Percentiles rank a stretch among this genome's conserved stretches.
Evolutionary conservation across 2,113 vertebrate genomes (phyloP).

Genomic region (Butorides virescens): DNA sequence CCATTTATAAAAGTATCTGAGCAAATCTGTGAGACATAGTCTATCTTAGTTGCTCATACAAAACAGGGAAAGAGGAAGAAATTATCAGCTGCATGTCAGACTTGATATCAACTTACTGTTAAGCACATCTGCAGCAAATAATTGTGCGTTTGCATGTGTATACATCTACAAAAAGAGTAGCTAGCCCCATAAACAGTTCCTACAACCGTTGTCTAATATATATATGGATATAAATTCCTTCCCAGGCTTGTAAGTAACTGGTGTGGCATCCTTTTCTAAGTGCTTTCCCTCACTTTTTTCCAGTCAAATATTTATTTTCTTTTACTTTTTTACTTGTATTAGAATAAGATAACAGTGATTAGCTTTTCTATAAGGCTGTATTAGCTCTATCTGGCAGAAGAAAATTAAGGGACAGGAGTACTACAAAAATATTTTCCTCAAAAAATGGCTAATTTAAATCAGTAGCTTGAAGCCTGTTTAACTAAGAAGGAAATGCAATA

Average conservation of each 20-base stretch:
- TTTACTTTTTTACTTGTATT: neutral
- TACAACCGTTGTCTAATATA: neutral
- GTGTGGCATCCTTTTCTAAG: fast-evolving
- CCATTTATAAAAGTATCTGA: neutral
- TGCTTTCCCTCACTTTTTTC: neutral
- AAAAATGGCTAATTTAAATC: neutral
- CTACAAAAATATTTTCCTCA: neutral
- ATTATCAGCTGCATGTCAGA: neutral
- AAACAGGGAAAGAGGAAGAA: neutral
- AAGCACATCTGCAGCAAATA: neutral
- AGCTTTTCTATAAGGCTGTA: neutral
- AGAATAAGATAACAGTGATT: neutral
- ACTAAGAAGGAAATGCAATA: neutral
- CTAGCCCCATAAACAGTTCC: neutral
- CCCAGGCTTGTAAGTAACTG: neutral
- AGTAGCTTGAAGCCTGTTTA: neutral
- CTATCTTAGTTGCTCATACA: neutral
- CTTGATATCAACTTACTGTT: neutral
- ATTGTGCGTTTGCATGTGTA: neutral
- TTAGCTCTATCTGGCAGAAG: neutral
- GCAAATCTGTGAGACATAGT: neutral
- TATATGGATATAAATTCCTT: neutral
- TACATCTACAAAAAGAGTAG: neutral
- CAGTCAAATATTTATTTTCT: neutral
- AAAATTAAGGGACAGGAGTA: neutral